Percentiles rank a stretch among this genome's conserved stretches.
Conservation (phyloP, 2,888 invertebrate genomes). For the Drosophila sordidapex region DNA sequence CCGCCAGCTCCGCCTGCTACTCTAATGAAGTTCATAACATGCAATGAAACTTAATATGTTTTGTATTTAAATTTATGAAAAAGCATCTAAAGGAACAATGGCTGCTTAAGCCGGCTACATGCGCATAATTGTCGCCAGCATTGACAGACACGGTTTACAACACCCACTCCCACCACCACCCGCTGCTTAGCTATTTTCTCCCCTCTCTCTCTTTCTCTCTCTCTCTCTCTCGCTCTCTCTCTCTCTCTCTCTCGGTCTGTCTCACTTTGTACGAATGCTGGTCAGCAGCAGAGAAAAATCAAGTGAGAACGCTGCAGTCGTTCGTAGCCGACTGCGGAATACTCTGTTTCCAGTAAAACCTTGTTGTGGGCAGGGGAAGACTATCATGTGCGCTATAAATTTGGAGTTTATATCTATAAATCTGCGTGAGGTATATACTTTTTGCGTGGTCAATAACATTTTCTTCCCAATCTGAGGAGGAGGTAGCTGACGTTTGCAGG, state of each 20-base stretch:
- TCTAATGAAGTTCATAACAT: constrained; percentile 60
- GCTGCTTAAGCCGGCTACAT: constrained; percentile 78
- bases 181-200: neutral
- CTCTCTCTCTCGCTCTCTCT: neutral
- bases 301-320: neutral
- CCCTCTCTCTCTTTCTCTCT: neutral
- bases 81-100: constrained; percentile 68
- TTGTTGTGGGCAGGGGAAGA: neutral
- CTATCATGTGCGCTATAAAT: neutral
- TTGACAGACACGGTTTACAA: constrained; percentile 37
- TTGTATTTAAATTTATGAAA: constrained; percentile 78
- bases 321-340: neutral
- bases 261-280: constrained; percentile 14
- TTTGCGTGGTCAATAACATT: neutral
- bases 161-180: neutral
- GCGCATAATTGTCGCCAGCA: constrained; percentile 73
- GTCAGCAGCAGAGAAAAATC: constrained; percentile 21
- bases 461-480: neutral
- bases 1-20: neutral
- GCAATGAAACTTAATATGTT: constrained; percentile 79
- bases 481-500: neutral
- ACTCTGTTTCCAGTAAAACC: neutral
- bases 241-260: neutral
- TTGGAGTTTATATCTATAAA: neutral
- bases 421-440: neutral